These are phyloP conservation scores for Chaenocephalus aceratus DNA, from an alignment of 2,113 vertebrate species.

Conservation along the genomic window DNA sequence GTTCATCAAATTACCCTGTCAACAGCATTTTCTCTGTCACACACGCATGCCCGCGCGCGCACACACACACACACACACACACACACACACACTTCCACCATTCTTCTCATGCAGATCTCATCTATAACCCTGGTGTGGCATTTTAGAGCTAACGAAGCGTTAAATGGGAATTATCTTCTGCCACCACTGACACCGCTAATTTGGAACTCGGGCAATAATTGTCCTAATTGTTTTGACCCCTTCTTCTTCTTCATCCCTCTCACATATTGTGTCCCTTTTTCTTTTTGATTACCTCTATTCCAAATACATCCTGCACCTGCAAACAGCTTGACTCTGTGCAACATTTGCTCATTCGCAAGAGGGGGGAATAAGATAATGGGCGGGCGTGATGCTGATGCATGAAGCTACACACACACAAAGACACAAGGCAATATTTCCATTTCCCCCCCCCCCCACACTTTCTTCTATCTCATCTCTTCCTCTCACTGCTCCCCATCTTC, in stretches of 20 bases:
- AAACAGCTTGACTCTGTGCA: slow-evolving; percentile 1
- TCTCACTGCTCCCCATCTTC: slow-evolving; percentile 22
- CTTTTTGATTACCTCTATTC: slow-evolving; percentile 25
- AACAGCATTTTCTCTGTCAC: slow-evolving; percentile 67
- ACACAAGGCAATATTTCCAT: background rate
- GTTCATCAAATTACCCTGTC: no score
- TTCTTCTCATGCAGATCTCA: slow-evolving; percentile 48
- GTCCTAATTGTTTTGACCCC: slow-evolving; percentile 76
- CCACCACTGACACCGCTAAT: slow-evolving; percentile 78
- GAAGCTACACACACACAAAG: slow-evolving; percentile 14
- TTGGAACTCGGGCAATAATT: slow-evolving; percentile 75
- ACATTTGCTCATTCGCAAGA: slow-evolving; percentile 1
- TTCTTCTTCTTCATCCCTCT: slow-evolving; percentile 42
- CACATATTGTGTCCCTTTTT: slow-evolving; percentile 28
- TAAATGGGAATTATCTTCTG: slow-evolving; percentile 81
- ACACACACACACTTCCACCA: slow-evolving; percentile 18
- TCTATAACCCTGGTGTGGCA: slow-evolving; percentile 66
- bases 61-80: slow-evolving; percentile 4
- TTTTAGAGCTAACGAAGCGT: slow-evolving; percentile 78
- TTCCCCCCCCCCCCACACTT: no score
- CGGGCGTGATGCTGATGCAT: slow-evolving; percentile 29
- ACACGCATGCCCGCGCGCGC: no score
- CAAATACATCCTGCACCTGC: slow-evolving; percentile 15
- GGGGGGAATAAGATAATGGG: slow-evolving; percentile 21
- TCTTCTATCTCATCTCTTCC: slow-evolving; percentile 30